phyloP scores from a whole-genome alignment of 2,888 invertebrate species.

The Aleiodes leptofemur region DNA sequence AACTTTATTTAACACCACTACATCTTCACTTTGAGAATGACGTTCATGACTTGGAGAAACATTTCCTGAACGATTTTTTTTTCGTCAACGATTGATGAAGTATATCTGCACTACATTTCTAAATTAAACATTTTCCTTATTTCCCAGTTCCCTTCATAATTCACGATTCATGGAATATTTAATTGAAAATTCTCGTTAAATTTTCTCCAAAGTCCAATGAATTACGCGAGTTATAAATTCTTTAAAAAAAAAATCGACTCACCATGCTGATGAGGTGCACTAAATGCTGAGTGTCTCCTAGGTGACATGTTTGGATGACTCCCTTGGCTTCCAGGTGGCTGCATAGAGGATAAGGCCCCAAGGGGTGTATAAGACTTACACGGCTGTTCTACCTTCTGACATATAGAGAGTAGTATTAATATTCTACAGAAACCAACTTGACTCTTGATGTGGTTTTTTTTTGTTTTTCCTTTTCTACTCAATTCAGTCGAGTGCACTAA shows the following conservation, averaged over 20 bases:
- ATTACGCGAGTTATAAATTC: slow-evolving; percentile 69
- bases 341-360: slow-evolving; percentile 90
- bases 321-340: slow-evolving; percentile 83
- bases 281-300: slow-evolving; percentile 73
- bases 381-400: slow-evolving; percentile 72
- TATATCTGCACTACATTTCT: too few species aligned
- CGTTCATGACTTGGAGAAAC: too few species aligned
- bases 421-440: background rate
- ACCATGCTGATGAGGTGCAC: slow-evolving; percentile 80
- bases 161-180: too few species aligned
- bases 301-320: slow-evolving; percentile 74
- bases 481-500: background rate
- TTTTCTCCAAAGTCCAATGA: background rate
- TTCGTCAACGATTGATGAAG: too few species aligned
- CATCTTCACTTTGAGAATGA: too few species aligned
- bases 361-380: slow-evolving; percentile 88
- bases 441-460: too few species aligned
- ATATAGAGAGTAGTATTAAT: slow-evolving; percentile 30
- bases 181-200: background rate
- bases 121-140: too few species aligned
- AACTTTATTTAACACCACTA: too few species aligned
- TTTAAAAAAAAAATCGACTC: slow-evolving; percentile 62
- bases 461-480: background rate
- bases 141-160: too few species aligned
- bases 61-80: too few species aligned